phyloP scores from a whole-genome alignment of 2,888 invertebrate species.

The Dicranocentrus wangi region DNA sequence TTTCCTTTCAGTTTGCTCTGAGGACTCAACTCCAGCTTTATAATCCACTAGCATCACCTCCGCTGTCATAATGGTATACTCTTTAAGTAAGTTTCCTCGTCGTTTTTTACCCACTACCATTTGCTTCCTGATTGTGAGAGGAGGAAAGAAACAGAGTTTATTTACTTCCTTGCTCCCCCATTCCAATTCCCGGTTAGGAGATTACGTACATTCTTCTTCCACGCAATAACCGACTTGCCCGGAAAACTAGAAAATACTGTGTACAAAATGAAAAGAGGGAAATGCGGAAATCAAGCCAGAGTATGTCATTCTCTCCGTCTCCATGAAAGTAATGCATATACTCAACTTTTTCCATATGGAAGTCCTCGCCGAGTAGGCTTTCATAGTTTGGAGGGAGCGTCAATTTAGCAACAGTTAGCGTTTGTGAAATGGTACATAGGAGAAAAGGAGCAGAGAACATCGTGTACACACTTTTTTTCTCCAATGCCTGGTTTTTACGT shows the following conservation, averaged over 20 bases:
- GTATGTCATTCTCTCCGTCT: no score
- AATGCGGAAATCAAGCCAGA: no score
- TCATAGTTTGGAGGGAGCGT: not conserved
- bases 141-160: conserved; percentile 9
- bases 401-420: conserved; percentile 47
- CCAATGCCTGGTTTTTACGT: no score
- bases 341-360: no score
- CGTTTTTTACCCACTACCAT: conserved; percentile 4
- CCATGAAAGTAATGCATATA: no score
- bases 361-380: no score
- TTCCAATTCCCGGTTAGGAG: conserved; percentile 27
- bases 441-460: not conserved
- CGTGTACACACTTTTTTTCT: no score
- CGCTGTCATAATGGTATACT: conserved; percentile 19
- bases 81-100: conserved; percentile 15
- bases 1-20: not conserved
- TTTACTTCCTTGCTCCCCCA: conserved; percentile 4
- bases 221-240: not conserved
- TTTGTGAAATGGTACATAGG: conserved; percentile 7
- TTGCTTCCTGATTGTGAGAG: not conserved
- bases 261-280: no score
- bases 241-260: no score
- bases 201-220: not conserved
- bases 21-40: not conserved
- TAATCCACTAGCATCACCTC: not conserved